A percentile compares a stretch with the other conserved stretches of the same genome.
Conservation (phyloP, 1,140 invertebrate genomes). For the Drosophila bocki region DNA sequence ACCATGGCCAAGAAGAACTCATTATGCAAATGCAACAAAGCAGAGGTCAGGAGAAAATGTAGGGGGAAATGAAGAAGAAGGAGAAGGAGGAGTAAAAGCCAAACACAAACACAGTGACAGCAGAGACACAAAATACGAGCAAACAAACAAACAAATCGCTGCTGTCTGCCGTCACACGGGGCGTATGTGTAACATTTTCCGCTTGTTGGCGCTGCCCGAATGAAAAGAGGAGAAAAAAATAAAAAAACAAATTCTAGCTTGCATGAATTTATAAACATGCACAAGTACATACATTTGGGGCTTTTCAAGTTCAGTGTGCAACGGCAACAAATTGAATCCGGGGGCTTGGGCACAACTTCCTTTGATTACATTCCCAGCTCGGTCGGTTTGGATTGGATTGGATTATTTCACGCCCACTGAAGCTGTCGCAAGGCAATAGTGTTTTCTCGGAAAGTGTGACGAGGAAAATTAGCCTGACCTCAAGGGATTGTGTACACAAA, state of each 20-base stretch:
- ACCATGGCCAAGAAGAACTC: conserved; percentile 46
- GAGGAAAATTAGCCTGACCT: neutral
- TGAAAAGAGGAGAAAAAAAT: conserved; percentile 5
- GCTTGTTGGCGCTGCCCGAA: conserved; percentile 37
- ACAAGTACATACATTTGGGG: conserved; percentile 9
- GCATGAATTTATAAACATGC: conserved; percentile 37
- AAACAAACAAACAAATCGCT: conserved; percentile 45
- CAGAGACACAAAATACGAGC: conserved; percentile 16
- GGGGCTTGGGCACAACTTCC: conserved; percentile 21
- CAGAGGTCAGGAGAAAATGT: conserved; percentile 20
- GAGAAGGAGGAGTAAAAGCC: conserved; percentile 33
- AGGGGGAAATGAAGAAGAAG: neutral
- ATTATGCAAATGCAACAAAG: conserved; percentile 50
- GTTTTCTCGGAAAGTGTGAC: neutral
- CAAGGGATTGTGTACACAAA: neutral
- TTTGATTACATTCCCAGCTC: conserved; percentile 19
- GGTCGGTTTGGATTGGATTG: conserved; percentile 18
- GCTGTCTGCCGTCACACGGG: conserved; percentile 26
- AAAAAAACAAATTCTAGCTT: conserved; percentile 13
- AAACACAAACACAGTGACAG: conserved; percentile 19
- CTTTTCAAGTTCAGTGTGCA: conserved; percentile 30
- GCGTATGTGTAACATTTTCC: conserved; percentile 68
- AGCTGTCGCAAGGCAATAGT: neutral
- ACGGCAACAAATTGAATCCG: conserved; percentile 36
- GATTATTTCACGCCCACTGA: conserved; percentile 33